A percentile compares a stretch with the other conserved stretches of the same genome.
Conservation (phyloP, 2,113 vertebrate genomes). For the Pluvialis apricaria region DNA sequence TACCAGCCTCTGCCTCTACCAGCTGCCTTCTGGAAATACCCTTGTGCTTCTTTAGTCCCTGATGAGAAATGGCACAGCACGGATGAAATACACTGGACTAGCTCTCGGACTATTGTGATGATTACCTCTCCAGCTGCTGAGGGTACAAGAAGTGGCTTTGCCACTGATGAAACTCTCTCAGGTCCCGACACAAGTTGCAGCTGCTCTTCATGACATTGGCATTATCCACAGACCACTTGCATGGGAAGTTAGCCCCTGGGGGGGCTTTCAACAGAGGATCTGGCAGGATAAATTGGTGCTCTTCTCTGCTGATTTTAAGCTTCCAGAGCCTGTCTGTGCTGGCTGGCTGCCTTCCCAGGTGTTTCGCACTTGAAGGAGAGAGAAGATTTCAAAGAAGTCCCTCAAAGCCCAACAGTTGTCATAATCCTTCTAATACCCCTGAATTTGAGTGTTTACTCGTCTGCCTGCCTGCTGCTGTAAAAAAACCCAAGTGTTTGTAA, state of each 20-base stretch:
- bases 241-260: neutral
- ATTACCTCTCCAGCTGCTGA: neutral
- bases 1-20: neutral
- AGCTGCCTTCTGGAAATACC: neutral
- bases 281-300: neutral
- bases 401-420: neutral
- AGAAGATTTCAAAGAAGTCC: neutral
- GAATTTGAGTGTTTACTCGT: neutral
- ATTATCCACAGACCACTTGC: neutral
- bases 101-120: neutral
- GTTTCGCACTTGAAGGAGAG: neutral
- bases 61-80: neutral
- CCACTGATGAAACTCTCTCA: neutral
- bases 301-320: neutral
- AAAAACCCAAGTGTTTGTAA: neutral
- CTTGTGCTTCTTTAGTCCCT: neutral
- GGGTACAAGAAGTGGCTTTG: neutral
- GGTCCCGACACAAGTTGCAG: neutral
- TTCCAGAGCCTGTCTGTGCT: neutral
- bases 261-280: neutral
- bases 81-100: neutral
- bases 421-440: neutral
- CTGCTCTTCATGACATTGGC: neutral
- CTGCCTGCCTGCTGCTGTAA: neutral
- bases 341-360: neutral